Conservation (phyloP, 2,797 vertebrate genomes). For the Glossophaga mutica region DNA sequence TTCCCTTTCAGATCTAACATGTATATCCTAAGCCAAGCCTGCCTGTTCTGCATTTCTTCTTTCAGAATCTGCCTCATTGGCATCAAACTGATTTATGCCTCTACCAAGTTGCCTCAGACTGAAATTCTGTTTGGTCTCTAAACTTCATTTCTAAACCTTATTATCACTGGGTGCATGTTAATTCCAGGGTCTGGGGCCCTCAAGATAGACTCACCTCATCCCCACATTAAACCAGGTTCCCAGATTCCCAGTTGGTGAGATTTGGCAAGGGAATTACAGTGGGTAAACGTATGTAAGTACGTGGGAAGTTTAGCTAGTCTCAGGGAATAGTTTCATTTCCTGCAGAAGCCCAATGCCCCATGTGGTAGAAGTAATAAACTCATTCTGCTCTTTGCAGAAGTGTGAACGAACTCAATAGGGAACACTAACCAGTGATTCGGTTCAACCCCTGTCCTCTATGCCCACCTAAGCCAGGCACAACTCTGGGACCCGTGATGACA, state of each 20-base stretch:
- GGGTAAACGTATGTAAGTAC: background rate
- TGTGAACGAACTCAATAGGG: background rate
- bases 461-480: background rate
- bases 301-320: background rate
- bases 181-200: background rate
- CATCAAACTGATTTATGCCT: background rate
- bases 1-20: background rate
- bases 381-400: background rate
- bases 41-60: background rate
- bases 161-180: background rate
- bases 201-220: background rate
- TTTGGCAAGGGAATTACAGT: background rate
- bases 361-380: background rate
- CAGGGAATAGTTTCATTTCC: background rate
- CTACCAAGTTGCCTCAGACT: background rate
- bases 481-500: background rate
- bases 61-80: background rate
- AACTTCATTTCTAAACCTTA: background rate
- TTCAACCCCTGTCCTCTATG: background rate
- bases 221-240: background rate
- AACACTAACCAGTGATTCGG: background rate
- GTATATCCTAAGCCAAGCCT: background rate
- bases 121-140: background rate
- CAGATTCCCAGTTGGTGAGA: background rate
- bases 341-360: background rate